Evolutionary conservation across 1,140 invertebrate genomes (phyloP).

Genomic region (Thaumetopoea pityocampa): DNA sequence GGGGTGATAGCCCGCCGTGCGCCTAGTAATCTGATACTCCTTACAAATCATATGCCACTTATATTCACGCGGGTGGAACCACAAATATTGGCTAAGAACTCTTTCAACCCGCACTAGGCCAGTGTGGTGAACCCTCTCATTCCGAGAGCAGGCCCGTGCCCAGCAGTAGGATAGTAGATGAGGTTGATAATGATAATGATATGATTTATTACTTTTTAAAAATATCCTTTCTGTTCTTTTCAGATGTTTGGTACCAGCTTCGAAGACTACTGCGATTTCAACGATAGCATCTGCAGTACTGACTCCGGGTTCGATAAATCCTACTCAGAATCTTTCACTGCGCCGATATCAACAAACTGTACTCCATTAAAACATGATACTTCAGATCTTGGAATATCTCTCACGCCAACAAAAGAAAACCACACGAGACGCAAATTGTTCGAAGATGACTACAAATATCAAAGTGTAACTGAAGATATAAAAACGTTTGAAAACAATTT

Average conservation of each 20-base stretch:
- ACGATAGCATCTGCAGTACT: constrained; percentile 82
- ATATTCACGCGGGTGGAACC: no score
- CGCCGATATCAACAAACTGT: constrained; percentile 28
- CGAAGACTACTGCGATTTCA: constrained; percentile 76
- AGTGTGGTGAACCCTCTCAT: no score
- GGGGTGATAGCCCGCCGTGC: no score
- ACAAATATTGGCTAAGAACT: no score
- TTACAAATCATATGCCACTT: no score
- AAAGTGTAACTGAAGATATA: constrained; percentile 34
- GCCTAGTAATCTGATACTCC: no score
- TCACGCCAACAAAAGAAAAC: constrained; percentile 41
- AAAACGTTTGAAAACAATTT: constrained; percentile 46
- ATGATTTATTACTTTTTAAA: neutral
- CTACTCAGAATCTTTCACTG: constrained; percentile 39
- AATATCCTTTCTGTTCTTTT: constrained; percentile 25
- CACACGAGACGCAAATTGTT: constrained; percentile 56
- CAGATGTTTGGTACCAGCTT: constrained; percentile 55
- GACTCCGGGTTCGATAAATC: constrained; percentile 81
- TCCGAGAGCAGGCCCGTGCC: no score
- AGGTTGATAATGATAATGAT: neutral
- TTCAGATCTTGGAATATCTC: constrained; percentile 50
- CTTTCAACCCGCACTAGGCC: no score
- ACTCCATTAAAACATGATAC: constrained; percentile 52
- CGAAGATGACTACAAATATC: constrained; percentile 40
- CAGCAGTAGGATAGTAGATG: neutral